These are phyloP conservation scores for Coregonus ussuriensis DNA, from an alignment of 2,797 vertebrate species.

Conservation along the genomic window DNA sequence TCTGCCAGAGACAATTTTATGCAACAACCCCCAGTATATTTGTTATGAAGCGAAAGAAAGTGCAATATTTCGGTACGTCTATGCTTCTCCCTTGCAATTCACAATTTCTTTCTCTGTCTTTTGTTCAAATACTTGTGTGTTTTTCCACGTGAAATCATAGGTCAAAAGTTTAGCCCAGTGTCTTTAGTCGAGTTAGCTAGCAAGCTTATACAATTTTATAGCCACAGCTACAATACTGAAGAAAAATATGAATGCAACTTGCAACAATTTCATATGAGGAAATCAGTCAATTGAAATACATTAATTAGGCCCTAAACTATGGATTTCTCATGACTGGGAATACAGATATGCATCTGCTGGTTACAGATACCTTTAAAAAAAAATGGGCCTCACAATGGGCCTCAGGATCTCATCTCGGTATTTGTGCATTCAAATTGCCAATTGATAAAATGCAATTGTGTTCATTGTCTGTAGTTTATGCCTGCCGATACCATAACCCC, in stretches of 20 bases:
- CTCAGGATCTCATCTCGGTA: too few relatives aligned
- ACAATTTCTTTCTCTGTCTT: too few relatives aligned
- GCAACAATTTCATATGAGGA: neutral
- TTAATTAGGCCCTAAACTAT: too few relatives aligned
- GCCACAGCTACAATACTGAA: neutral
- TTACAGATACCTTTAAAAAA: too few relatives aligned
- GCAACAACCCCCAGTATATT: constrained; percentile 5
- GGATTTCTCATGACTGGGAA: too few relatives aligned
- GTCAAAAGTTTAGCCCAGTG: neutral
- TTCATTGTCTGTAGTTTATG: too few relatives aligned
- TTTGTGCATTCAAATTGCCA: too few relatives aligned
- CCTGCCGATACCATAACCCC: too few relatives aligned
- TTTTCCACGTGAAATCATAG: neutral
- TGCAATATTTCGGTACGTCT: neutral
- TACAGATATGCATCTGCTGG: too few relatives aligned
- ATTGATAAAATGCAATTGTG: too few relatives aligned
- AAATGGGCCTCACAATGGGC: too few relatives aligned
- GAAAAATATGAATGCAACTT: neutral
- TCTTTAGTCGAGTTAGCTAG: neutral
- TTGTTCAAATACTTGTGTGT: neutral
- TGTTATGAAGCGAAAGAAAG: constrained; percentile 39
- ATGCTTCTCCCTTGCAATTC: neutral
- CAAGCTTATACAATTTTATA: neutral
- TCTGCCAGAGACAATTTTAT: constrained; percentile 19
- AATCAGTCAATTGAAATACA: too few relatives aligned